Evolutionary conservation across 1,140 invertebrate genomes (phyloP), one percentile per base, ranked within the genome.

Genomic region (Oscheius sp.): DNA sequence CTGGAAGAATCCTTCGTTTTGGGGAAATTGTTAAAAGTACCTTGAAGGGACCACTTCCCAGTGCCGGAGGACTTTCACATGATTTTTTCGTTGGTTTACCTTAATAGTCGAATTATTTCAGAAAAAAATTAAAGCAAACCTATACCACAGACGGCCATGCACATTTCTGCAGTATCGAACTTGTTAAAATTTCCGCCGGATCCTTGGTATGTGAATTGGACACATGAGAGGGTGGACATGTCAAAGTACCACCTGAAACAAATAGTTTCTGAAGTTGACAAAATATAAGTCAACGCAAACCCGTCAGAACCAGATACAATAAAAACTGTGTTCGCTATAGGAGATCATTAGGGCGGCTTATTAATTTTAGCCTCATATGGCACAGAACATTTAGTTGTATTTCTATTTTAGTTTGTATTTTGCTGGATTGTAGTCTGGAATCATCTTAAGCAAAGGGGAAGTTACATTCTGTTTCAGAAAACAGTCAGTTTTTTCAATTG

Each of bases 121-220:
- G 0, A 34, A 61, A 64, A 28, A 35, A 62, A 35, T 18, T 29
- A 26, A 23, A 4, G 7, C 64, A n/a, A 2, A 73, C 68, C 68
- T 38, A 61, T 69, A 15, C 74, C 74, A 61, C 74, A 75, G 4
- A 55, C 61, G 29, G 65, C 63, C 61, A 66, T 31, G 45, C 74
- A 75, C 26, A 45, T 45, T 58, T 38, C 38, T 1, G 59, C 52
- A 15, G 91, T 91, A 3, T 89, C 83, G 85, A 91, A 93, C 79
- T 90, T 87, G 80, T 93, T 93, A 13, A 88, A 89, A 80, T 92
- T 93, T 49, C 92, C 92, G 52, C 89, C 89, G 81, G 91, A 93
- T 7, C 92, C 92, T 7, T 90, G 89, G 81, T 91, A 93, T 2
- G 88, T 86, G 81, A 93, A 93, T 23, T 89, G 87, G 26, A 88